Evolutionary conservation across 2,797 vertebrate genomes (phyloP).

Genomic region (Eleutherodactylus coqui): DNA sequence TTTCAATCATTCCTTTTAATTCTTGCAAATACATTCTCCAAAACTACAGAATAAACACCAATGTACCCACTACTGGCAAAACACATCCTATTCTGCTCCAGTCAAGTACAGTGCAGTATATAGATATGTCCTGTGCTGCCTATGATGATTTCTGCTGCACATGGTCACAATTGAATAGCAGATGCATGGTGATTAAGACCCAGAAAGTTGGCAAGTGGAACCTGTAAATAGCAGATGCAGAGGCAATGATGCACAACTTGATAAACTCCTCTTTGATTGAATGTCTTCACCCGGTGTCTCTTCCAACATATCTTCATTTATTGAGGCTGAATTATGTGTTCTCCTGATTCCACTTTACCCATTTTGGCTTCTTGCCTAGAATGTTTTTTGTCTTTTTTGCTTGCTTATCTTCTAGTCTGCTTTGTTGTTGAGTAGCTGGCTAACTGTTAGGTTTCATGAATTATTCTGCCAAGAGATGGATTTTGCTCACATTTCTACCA

Average conservation of each 20-base stretch:
- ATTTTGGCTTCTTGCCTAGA: background rate
- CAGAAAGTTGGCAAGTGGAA: background rate
- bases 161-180: constrained; percentile 16
- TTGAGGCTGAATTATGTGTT: constrained; percentile 13
- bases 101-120: background rate
- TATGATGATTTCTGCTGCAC: background rate
- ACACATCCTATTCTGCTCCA: background rate
- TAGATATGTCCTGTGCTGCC: background rate
- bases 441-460: background rate
- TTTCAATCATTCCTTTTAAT: background rate
- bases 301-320: constrained; percentile 9
- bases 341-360: background rate
- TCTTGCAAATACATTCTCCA: background rate
- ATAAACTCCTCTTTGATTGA: constrained; percentile 30
- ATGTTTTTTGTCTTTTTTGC: background rate
- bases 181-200: constrained; percentile 14
- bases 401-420: background rate
- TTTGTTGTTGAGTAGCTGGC: background rate
- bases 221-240: constrained; percentile 20
- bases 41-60: constrained; percentile 7
- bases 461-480: background rate
- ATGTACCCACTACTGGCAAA: background rate
- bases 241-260: constrained; percentile 12
- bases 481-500: background rate
- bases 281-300: background rate